Evolutionary conservation across 1,140 invertebrate species (phyloP).

Genomic region (Anoplophora glabripennis): DNA sequence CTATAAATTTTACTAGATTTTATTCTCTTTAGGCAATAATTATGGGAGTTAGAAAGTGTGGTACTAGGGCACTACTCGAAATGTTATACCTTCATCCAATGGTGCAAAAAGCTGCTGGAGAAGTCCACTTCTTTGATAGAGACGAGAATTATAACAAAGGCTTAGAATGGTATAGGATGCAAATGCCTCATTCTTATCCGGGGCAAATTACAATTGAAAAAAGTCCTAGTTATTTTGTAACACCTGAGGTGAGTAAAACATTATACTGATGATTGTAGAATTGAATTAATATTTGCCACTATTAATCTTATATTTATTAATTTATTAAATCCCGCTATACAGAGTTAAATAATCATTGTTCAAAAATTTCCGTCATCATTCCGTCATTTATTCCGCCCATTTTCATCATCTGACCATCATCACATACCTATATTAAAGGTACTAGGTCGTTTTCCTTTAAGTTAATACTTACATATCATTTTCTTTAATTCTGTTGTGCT

Average conservation of each 20-base stretch:
- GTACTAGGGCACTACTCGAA: conserved; percentile 88
- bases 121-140: conserved; percentile 92
- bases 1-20: no score
- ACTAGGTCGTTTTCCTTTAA: no score
- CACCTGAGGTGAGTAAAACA: conserved; percentile 72
- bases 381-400: not conserved
- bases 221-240: conserved; percentile 96
- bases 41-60: conserved; percentile 88
- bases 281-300: no score
- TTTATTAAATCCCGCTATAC: no score
- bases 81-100: conserved; percentile 92
- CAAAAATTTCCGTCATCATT: not conserved
- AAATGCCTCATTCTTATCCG: conserved; percentile 88
- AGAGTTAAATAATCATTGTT: no score
- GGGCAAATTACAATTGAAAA: conserved; percentile 96
- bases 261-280: no score
- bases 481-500: no score
- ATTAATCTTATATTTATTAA: no score
- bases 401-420: no score
- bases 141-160: conserved; percentile 88
- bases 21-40: conserved; percentile 72
- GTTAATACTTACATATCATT: no score
- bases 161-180: conserved; percentile 87
- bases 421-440: no score
- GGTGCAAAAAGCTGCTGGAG: conserved; percentile 87